Conservation (phyloP, 2,888 invertebrate genomes). For the Neuroscelio doddi region DNA sequence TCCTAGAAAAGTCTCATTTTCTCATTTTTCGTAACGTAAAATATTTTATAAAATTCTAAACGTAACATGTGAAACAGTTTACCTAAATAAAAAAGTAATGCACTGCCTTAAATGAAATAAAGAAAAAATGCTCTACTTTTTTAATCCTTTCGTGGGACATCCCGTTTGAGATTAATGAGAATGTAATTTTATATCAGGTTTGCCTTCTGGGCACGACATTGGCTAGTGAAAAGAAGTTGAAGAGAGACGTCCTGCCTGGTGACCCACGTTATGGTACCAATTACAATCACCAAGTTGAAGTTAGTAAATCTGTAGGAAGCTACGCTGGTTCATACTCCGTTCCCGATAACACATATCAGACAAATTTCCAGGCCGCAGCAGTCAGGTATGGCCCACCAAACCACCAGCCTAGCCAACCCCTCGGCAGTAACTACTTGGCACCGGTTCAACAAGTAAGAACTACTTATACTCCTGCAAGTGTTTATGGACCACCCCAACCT, state of each 20-base stretch:
- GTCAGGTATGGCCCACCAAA: not conserved
- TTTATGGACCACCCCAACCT: not conserved
- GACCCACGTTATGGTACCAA: constrained; percentile 66
- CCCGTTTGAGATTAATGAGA: constrained; percentile 29
- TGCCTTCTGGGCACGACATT: constrained; percentile 58
- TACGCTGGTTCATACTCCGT: not conserved
- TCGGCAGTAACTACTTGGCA: not conserved
- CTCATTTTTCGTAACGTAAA: too few relatives aligned
- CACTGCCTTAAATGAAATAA: too few relatives aligned
- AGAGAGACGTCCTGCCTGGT: constrained; percentile 63
- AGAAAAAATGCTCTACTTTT: too few relatives aligned
- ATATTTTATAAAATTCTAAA: too few relatives aligned
- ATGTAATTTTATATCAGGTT: constrained; percentile 54
- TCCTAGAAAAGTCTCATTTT: too few relatives aligned
- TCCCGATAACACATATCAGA: not conserved
- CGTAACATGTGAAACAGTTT: too few relatives aligned
- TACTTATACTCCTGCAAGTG: not conserved
- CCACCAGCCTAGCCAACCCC: not conserved
- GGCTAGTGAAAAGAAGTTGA: constrained; percentile 55
- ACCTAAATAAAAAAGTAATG: too few relatives aligned
- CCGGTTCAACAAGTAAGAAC: not conserved
- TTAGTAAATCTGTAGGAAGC: not conserved
- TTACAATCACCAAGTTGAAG: constrained; percentile 60
- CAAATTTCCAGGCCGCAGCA: not conserved
- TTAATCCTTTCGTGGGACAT: constrained; percentile 8